These are phyloP conservation scores for Jaculus jaculus DNA, from an alignment of 2,113 vertebrate genomes.

Conservation along the genomic window DNA sequence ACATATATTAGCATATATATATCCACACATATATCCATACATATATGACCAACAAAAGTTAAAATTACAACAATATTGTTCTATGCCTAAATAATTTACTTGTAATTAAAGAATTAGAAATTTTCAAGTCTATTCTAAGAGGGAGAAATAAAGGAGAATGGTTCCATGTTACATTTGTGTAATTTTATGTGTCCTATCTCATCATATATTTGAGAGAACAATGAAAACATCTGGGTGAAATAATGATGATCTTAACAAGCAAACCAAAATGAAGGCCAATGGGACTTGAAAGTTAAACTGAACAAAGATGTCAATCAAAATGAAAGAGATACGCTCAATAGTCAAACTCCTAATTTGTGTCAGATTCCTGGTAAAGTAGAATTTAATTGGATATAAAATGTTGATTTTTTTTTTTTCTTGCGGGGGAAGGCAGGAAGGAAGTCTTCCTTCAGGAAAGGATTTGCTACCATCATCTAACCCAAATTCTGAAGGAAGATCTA, in stretches of 20 bases:
- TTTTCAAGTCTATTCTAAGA: not conserved
- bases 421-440: conserved; percentile 3
- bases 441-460: not conserved
- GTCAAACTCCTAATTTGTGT: not conserved
- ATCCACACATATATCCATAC: too few species aligned
- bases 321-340: not conserved
- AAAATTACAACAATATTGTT: not conserved
- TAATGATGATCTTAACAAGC: not conserved
- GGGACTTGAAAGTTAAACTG: not conserved
- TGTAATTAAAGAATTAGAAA: not conserved
- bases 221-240: not conserved
- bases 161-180: not conserved
- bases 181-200: not conserved
- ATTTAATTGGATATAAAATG: conserved; percentile 43
- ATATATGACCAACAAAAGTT: not conserved
- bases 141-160: not conserved
- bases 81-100: not conserved
- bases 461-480: not conserved
- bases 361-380: conserved; percentile 6
- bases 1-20: not conserved
- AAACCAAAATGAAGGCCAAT: not conserved
- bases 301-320: not conserved
- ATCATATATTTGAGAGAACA: not conserved
- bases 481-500: conserved; percentile 15
- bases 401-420: too few species aligned